Percentiles rank a stretch among this genome's conserved stretches.
Evolutionary conservation across 1,140 invertebrate genomes (phyloP).

Genomic region (Drosophila baimaii): DNA sequence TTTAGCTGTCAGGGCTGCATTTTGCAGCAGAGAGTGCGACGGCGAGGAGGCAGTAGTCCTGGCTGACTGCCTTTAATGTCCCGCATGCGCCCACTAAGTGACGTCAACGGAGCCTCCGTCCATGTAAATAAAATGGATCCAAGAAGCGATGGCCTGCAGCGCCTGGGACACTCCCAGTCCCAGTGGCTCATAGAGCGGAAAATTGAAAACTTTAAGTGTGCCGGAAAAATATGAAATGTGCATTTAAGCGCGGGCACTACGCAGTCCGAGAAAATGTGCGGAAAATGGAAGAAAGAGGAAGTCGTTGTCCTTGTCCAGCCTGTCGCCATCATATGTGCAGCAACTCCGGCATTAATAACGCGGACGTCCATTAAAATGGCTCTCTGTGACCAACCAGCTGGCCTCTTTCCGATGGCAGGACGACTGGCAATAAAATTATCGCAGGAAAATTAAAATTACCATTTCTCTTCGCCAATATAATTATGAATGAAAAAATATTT

Average conservation of each 20-base stretch:
- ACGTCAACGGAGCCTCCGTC: slow-evolving; percentile 43
- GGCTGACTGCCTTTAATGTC: slow-evolving; percentile 69
- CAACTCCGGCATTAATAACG: slow-evolving; percentile 66
- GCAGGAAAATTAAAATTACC: slow-evolving; percentile 69
- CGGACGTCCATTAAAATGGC: slow-evolving; percentile 66
- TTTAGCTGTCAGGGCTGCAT: slow-evolving; percentile 77
- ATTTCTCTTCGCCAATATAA: slow-evolving; percentile 37
- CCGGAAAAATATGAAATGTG: slow-evolving; percentile 69
- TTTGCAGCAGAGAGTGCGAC: slow-evolving; percentile 23
- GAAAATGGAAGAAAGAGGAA: slow-evolving; percentile 39
- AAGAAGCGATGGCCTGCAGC: slow-evolving; percentile 34
- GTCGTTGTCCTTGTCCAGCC: slow-evolving; percentile 21
- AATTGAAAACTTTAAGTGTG: slow-evolving; percentile 74
- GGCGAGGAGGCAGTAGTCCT: slow-evolving; percentile 26
- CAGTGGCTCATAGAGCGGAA: slow-evolving; percentile 38
- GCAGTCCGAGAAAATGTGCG: slow-evolving; percentile 17
- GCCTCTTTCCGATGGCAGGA: slow-evolving; percentile 21
- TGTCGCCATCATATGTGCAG: slow-evolving; percentile 44
- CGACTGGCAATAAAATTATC: slow-evolving; percentile 68
- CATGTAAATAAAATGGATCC: slow-evolving; percentile 70
- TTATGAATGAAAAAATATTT: slow-evolving; percentile 38
- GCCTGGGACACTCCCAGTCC: slow-evolving; percentile 15
- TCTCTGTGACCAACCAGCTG: slow-evolving; percentile 45
- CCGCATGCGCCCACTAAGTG: slow-evolving; percentile 49
- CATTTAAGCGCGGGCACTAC: slow-evolving; percentile 42